phyloP scores from a whole-genome alignment of 2,113 vertebrate species.

The Pangasianodon hypophthalmus region DNA sequence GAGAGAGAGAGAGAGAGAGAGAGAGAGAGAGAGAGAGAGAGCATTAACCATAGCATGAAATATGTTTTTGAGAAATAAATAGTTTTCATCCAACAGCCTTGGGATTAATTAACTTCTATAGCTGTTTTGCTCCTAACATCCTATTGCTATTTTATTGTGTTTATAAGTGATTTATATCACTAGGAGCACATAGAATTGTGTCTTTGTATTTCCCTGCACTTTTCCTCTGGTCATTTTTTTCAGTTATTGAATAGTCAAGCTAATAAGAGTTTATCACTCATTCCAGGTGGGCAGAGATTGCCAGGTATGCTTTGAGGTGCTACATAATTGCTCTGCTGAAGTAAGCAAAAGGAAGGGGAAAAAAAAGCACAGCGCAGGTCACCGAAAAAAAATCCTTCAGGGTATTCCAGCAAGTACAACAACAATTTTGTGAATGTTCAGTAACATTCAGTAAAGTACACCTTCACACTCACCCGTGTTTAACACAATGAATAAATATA shows the following conservation, averaged over 20 bases:
- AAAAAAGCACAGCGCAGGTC: not conserved
- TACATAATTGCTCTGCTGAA: slow-evolving; percentile 27
- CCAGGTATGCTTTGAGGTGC: slow-evolving; percentile 23
- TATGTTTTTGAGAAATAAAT: slow-evolving; percentile 49
- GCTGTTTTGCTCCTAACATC: slow-evolving; percentile 9
- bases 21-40: not conserved
- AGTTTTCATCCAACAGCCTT: slow-evolving; percentile 35
- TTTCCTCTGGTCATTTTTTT: slow-evolving; percentile 22
- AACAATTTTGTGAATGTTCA: not conserved
- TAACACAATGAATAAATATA: slow-evolving; percentile 5
- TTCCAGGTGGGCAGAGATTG: slow-evolving; percentile 20
- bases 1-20: slow-evolving; percentile 21
- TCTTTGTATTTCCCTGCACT: slow-evolving; percentile 10
- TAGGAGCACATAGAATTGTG: not conserved
- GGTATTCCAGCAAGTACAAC: not conserved
- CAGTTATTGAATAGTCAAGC: slow-evolving; percentile 9
- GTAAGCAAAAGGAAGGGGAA: not conserved
- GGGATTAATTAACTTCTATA: slow-evolving; percentile 64
- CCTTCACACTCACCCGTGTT: not conserved
- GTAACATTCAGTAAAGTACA: slow-evolving; percentile 6
- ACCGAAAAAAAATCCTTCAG: slow-evolving; percentile 16
- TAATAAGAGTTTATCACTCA: slow-evolving; percentile 25
- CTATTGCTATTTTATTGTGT: slow-evolving; percentile 50
- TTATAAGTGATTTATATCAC: slow-evolving; percentile 51
- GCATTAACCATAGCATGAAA: slow-evolving; percentile 45